Evolutionary conservation across 1,140 invertebrate genomes (phyloP), one percentile per base, ranked within the genome.

Genomic region (Philopotamus ludificatus): DNA sequence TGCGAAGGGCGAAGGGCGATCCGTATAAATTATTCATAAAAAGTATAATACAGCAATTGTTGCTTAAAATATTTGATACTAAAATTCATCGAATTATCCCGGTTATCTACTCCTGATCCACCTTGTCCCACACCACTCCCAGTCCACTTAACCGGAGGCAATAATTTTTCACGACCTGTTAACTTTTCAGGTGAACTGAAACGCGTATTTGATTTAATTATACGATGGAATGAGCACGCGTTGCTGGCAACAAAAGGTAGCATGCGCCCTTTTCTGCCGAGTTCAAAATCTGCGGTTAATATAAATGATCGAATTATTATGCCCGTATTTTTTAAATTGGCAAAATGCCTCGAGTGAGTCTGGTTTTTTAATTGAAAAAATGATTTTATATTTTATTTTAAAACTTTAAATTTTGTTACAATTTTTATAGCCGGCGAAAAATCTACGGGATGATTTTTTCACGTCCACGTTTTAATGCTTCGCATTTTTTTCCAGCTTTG

Each of bases 151-250:
- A n/a, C n/a, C n/a, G n/a, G n/a, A n/a, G n/a, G n/a, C n/a, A n/a
- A 50, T 63, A 51, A 63, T 63, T 63, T 62, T 63, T 63, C 49
- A 63, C 61, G 51, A 63, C 9, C 62, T 42, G 21, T 54, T 63
- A 50, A 45, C 39, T 23, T 18, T 55, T 63, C 44, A 42, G 23
- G 22, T 44, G 51, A 42, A 16, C 62, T n/a, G n/a, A 26, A 25
- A 25, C 34, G 62, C 51, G 51, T 63, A 16, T 45, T 16, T 55
- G 50, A 63, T 63, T 54, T 54, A 63, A 63, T 63, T 63, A 63
- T 25, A 47, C 58, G 47, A 53, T 41, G 21, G 54, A 53, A 44
- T 63, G 61, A 63, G n/a, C 23, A 21, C 58, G 15, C 61, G n/a
- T n/a, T n/a, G n/a, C n/a, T n/a, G n/a, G n/a, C n/a, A n/a, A n/a